phyloP scores from a whole-genome alignment of 2,797 vertebrate species.

The Heteromormyrus szaboi region DNA sequence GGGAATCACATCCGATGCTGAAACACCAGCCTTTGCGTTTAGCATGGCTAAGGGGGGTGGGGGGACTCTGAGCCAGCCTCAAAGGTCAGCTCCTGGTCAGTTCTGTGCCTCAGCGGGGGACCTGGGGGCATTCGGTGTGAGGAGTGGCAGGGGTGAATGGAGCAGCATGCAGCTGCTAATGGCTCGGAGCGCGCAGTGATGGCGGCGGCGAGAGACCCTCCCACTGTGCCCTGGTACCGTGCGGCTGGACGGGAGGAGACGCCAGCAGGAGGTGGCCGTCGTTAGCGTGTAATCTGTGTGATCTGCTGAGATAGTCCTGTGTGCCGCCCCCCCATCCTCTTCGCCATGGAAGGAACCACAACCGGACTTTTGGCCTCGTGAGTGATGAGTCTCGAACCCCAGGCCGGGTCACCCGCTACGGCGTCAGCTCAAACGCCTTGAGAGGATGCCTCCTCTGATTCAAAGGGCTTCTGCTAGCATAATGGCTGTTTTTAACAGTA shows the following conservation, averaged over 20 bases:
- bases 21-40: neutral
- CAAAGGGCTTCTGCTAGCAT: neutral
- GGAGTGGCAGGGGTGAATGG: neutral
- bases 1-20: neutral
- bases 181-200: neutral
- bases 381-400: neutral
- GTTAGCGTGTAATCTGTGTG: neutral
- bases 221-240: neutral
- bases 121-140: slow-evolving; percentile 8
- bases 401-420: too few species aligned
- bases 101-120: neutral
- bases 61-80: neutral
- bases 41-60: neutral
- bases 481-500: neutral
- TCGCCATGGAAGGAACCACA: neutral
- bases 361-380: neutral
- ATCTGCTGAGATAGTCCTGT: neutral
- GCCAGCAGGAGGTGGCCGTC: neutral
- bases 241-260: neutral
- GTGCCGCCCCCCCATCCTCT: neutral
- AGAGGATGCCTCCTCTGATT: neutral
- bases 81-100: neutral
- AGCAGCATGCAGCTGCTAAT: slow-evolving; percentile 20
- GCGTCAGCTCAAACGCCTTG: neutral
- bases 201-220: neutral